Base-by-base conservation (phyloP, 1,140 invertebrate species). In the Hylaeus anthracinus region DNA sequence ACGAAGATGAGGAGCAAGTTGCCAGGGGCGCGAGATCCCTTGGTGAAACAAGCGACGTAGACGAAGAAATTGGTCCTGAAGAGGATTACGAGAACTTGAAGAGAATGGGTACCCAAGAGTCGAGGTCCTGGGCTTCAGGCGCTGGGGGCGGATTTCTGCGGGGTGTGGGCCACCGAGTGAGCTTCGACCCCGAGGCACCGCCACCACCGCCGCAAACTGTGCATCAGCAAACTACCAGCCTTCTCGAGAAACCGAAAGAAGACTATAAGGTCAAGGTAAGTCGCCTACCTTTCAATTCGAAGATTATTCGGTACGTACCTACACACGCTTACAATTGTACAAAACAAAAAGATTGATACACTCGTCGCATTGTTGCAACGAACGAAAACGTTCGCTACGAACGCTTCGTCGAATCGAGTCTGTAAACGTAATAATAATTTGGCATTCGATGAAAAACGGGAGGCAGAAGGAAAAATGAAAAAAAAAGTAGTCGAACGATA, bases 231-330 rank as follows among this genome's bases (percentile, higher is more conserved):
- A 91, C 91, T 43, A 90, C 85, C 45, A 86, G 83, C 86, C 88
- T 94, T 14, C 88, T 94, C 37, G 94, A 94, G 74, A 94, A 94
- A 85, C 94, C 94, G 55, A 91, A 93, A 79, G 90, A 94, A 76
- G 94, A 94, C 87, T 94, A 94, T 74, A 95, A 95, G 91, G 94
- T 95, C 53, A 95, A 95, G 90, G 94, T 95, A 83, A 26, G 78
- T 26, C n/a, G 2, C 53, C 41, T 53, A 9, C n/a, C 2, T 2
- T 5, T 45, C 45, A 6, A 45, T 4, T 26, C 45, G 45, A 45
- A 45, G 45, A 6, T 45, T 45, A 48, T 6, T 6, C 5, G 45
- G 45, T 48, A 48, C 2, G 8, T 1, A 8, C 5, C 26, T 26
- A 26, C 26, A 26, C 26, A 26, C 26, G 26, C 26, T 26, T 26